Evolutionary conservation across 2,113 vertebrate genomes (phyloP).

Genomic region (Coracopsis vasa): DNA sequence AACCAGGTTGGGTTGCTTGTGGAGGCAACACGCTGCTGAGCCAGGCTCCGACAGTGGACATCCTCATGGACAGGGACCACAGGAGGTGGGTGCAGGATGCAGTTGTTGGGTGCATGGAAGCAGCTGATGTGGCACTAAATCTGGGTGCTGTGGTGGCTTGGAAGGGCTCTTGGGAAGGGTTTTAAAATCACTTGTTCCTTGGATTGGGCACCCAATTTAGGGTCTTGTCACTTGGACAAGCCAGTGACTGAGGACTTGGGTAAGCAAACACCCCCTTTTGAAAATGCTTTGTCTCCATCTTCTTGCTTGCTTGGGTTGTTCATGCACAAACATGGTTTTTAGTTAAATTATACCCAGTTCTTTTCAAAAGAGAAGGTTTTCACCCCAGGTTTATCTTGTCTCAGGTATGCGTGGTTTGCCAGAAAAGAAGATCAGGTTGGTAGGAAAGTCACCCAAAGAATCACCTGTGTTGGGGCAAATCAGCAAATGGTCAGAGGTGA

Average conservation of each 20-base stretch:
- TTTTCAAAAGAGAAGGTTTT: slow-evolving; percentile 14
- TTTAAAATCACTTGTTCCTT: neutral
- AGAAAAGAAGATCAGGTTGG: neutral
- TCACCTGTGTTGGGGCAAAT: neutral
- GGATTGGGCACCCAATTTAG: no score
- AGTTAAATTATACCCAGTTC: neutral
- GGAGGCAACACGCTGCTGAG: neutral
- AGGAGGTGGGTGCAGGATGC: rapidly evolving
- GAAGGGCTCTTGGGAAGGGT: neutral
- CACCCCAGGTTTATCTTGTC: neutral
- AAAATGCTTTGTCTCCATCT: neutral
- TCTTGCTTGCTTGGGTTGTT: neutral
- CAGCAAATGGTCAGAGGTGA: neutral
- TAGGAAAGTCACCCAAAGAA: neutral
- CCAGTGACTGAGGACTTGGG: neutral
- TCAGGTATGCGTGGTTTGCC: neutral
- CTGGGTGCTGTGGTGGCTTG: neutral
- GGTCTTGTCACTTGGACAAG: neutral
- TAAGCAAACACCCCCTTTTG: neutral
- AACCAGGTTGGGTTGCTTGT: rapidly evolving
- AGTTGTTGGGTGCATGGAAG: rapidly evolving
- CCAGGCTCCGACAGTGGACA: rapidly evolving
- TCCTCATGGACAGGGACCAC: rapidly evolving
- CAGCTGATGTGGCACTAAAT: neutral
- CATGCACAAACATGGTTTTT: neutral